phyloP scores from a whole-genome alignment of 1,140 invertebrate genomes.

The Gerris buenoi region DNA sequence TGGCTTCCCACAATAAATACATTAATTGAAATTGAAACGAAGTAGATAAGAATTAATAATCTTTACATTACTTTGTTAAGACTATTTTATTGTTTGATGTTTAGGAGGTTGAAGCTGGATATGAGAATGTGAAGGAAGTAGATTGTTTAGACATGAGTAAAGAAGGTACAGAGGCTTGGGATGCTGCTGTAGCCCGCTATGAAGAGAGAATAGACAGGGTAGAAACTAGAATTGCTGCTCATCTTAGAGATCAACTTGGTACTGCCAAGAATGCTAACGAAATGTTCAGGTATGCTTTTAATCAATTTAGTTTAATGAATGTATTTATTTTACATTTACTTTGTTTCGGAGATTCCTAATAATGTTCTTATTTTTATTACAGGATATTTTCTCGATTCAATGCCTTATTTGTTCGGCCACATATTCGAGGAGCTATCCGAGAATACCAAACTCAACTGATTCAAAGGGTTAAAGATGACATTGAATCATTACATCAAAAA shows the following conservation, averaged over 20 bases:
- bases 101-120: slow-evolving; percentile 82
- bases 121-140: slow-evolving; percentile 97
- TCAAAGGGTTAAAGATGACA: slow-evolving; percentile 97
- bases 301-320: slow-evolving; percentile 91
- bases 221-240: slow-evolving; percentile 91
- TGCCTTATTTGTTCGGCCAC: slow-evolving; percentile 92
- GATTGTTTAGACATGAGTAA: slow-evolving; percentile 94
- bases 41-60: no score
- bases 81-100: slow-evolving; percentile 42
- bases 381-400: slow-evolving; percentile 96
- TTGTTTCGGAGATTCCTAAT: no score
- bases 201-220: slow-evolving; percentile 82
- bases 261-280: slow-evolving; percentile 98
- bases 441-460: slow-evolving; percentile 99
- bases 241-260: slow-evolving; percentile 88
- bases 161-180: slow-evolving; percentile 94
- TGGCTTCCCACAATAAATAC: no score
- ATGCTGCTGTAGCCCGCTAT: slow-evolving; percentile 85
- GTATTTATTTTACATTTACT: slow-evolving; percentile 99
- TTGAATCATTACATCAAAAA: slow-evolving; percentile 92
- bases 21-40: no score
- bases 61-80: no score
- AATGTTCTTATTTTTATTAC: background rate
- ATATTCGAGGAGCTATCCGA: slow-evolving; percentile 93
- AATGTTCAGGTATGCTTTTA: slow-evolving; percentile 90